Percentiles rank a stretch among this genome's conserved stretches.
Evolutionary conservation across 2,888 invertebrate genomes (phyloP).

Genomic region (Horisme vitalbata): DNA sequence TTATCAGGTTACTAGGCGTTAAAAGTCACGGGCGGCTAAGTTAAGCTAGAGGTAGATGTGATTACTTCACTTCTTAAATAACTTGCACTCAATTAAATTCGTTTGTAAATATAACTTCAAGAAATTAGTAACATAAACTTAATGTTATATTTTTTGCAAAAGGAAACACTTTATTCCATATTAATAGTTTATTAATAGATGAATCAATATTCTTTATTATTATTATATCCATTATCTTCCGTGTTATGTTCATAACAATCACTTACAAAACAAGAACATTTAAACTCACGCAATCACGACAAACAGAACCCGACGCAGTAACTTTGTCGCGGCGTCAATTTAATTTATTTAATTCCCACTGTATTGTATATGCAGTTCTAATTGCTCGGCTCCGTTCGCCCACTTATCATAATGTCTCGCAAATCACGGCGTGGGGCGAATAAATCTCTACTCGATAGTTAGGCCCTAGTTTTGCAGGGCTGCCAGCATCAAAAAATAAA

Average conservation of each 20-base stretch:
- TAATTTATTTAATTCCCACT: slow-evolving; percentile 65
- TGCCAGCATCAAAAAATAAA: slow-evolving; percentile 31
- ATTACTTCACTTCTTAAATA: no score
- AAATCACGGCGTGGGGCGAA: slow-evolving; percentile 70
- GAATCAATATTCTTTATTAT: background rate
- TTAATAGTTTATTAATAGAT: no score
- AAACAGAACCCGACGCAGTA: slow-evolving; percentile 35
- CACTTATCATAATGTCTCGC: slow-evolving; percentile 82
- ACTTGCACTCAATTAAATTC: no score
- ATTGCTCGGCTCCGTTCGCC: slow-evolving; percentile 70
- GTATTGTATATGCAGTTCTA: slow-evolving; percentile 60
- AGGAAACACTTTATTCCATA: no score
- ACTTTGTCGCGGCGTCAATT: slow-evolving; percentile 51
- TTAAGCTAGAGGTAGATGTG: no score
- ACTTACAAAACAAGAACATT: slow-evolving; percentile 15
- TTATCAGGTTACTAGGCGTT: no score
- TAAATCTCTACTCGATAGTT: slow-evolving; percentile 71
- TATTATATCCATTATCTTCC: background rate
- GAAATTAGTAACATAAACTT: no score
- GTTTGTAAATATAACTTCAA: no score
- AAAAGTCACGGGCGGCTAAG: no score
- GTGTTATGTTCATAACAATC: slow-evolving; percentile 2
- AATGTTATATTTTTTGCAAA: no score
- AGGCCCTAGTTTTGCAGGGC: slow-evolving; percentile 45
- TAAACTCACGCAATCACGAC: slow-evolving; percentile 16